A percentile compares a stretch with the other conserved stretches of the same genome.
phyloP scores from a whole-genome alignment of 1,140 invertebrate species.

The Drosophila lowei region DNA sequence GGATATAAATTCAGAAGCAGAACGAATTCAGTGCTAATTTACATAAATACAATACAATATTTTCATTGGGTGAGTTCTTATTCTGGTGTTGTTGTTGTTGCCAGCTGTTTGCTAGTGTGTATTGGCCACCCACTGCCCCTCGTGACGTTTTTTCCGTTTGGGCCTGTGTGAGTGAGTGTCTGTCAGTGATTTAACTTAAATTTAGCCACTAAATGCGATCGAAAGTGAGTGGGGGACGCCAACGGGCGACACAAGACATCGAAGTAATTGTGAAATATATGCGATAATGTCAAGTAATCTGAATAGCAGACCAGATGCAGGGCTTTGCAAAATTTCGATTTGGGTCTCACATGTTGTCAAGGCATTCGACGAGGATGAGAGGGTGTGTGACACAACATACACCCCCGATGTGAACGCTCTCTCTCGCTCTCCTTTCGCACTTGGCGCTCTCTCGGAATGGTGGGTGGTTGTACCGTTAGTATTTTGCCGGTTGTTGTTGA shows the following conservation, averaged over 20 bases:
- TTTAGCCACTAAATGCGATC: constrained; percentile 65
- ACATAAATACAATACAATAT: constrained; percentile 45
- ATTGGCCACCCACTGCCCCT: constrained; percentile 30
- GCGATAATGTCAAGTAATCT: not conserved
- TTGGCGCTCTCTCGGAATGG: constrained; percentile 40
- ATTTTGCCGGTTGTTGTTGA: constrained; percentile 55
- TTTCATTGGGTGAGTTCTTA: constrained; percentile 61
- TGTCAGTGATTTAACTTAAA: constrained; percentile 49
- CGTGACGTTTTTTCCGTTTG: constrained; percentile 31
- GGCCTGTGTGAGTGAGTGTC: constrained; percentile 19
- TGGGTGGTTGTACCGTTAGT: constrained; percentile 64
- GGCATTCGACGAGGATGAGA: constrained; percentile 8
- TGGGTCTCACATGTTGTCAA: constrained; percentile 42
- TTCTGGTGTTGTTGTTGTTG: constrained; percentile 42
- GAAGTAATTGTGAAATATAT: constrained; percentile 35
- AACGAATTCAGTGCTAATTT: constrained; percentile 27
- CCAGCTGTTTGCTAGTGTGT: constrained; percentile 70
- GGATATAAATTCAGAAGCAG: not conserved
- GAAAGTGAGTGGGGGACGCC: constrained; percentile 55
- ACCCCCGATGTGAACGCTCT: constrained; percentile 48
- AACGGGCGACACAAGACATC: not conserved
- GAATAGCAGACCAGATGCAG: not conserved
- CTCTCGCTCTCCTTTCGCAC: constrained; percentile 6
- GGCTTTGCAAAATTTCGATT: constrained; percentile 9
- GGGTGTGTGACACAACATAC: constrained; percentile 7